Conservation (phyloP, 2,113 vertebrate species). For the Erpornis zantholeuca region DNA sequence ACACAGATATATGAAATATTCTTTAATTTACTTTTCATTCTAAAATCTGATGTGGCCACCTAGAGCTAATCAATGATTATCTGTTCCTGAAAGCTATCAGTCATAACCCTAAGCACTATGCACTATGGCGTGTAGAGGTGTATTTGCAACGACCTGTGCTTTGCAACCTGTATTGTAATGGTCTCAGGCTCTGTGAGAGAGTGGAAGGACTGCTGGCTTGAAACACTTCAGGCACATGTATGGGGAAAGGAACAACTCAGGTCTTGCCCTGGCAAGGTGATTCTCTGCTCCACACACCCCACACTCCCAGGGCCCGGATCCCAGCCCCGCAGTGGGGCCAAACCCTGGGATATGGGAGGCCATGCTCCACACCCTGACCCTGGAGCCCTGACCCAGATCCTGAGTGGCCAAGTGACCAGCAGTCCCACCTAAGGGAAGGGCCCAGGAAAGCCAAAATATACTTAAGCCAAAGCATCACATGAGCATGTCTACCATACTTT, state of each 20-base stretch:
- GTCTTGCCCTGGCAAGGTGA: rapidly evolving
- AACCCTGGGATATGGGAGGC: neutral
- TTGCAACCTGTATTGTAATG: neutral
- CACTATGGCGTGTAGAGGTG: neutral
- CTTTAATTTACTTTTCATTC: neutral
- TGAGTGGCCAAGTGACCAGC: neutral
- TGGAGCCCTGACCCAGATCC: neutral
- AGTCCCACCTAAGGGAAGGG: rapidly evolving
- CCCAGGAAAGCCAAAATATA: neutral
- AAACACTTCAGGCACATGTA: rapidly evolving
- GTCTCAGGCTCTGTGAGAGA: neutral
- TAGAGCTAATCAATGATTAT: neutral
- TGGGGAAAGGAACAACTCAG: too few relatives aligned
- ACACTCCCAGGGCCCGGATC: too few relatives aligned
- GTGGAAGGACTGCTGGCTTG: neutral
- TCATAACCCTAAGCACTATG: neutral
- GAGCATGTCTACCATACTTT: rapidly evolving
- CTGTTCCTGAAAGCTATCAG: neutral
- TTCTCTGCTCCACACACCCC: neutral
- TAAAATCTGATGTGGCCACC: neutral
- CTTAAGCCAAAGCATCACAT: neutral
- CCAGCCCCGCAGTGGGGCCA: rapidly evolving
- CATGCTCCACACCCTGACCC: rapidly evolving
- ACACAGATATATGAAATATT: neutral
- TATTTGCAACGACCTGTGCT: neutral